Conservation (phyloP, 2,888 invertebrate species). For the Heliconius erato region DNA sequence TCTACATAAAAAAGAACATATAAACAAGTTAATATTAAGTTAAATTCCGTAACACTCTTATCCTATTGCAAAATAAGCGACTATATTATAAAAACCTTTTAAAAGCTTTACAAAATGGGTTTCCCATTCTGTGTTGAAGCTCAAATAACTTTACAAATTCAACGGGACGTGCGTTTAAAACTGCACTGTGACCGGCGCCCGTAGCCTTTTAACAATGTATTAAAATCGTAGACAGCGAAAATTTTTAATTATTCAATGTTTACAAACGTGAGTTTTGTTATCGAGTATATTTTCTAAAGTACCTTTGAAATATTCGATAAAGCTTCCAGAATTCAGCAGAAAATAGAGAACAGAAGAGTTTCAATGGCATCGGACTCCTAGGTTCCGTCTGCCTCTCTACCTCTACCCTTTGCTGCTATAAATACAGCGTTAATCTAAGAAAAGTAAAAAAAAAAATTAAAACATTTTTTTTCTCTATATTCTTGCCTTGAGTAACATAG, state of each 20-base stretch:
- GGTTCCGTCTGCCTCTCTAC: no score
- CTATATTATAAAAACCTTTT: constrained; percentile 19
- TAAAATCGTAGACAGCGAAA: constrained; percentile 28
- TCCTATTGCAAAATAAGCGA: constrained; percentile 21
- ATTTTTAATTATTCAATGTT: constrained; percentile 40
- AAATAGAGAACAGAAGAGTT: no score
- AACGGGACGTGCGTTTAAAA: constrained; percentile 34
- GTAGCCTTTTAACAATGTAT: constrained; percentile 34
- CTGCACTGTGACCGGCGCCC: constrained; percentile 33
- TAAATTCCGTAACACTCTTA: neutral
- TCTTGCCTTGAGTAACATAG: neutral
- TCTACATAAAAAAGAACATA: neutral
- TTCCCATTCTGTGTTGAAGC: constrained; percentile 24
- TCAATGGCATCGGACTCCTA: no score
- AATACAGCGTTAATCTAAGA: no score
- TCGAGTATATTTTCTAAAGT: neutral
- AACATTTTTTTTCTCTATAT: no score
- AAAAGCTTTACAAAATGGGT: constrained; percentile 22
- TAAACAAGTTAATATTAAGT: neutral
- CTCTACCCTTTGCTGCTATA: no score
- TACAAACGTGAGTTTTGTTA: constrained; percentile 14
- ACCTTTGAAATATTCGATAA: neutral
- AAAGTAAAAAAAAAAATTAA: no score
- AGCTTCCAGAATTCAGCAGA: neutral
- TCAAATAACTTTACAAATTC: constrained; percentile 40